Evolutionary conservation across 2,888 invertebrate species (phyloP).

Genomic region (Monopis laevigella): DNA sequence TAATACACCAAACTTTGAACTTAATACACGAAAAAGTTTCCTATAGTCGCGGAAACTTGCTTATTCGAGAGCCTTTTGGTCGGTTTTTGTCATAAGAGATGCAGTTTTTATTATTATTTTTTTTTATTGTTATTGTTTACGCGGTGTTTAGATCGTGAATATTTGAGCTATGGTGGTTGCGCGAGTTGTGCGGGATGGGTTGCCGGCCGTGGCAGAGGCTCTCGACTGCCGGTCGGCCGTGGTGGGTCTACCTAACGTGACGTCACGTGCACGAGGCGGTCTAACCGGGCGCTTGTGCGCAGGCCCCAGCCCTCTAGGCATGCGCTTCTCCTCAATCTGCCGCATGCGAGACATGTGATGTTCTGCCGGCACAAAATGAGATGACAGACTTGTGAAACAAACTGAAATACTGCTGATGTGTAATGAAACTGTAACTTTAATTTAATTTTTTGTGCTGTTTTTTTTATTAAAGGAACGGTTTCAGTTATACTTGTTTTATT

Average conservation of each 20-base stretch:
- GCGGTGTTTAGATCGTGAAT: constrained; percentile 22
- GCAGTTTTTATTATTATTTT: constrained; percentile 14
- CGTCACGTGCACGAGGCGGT: constrained; percentile 20
- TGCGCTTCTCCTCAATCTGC: constrained; percentile 27
- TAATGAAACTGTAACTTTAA: too few species aligned
- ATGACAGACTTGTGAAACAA: too few species aligned
- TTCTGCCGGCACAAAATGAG: background rate
- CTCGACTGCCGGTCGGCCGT: constrained; percentile 18
- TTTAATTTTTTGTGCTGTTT: too few species aligned
- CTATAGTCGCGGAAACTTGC: background rate
- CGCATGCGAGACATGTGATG: constrained; percentile 22
- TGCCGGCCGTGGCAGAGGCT: constrained; percentile 22
- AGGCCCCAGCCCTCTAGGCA: constrained; percentile 28
- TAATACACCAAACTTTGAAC: constrained; percentile 38
- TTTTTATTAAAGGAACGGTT: background rate
- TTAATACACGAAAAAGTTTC: constrained; percentile 14
- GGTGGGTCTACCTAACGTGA: constrained; percentile 23
- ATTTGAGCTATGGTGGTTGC: constrained; percentile 5
- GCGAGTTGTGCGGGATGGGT: constrained; percentile 9
- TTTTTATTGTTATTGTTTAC: constrained; percentile 48
- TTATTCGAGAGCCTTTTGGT: constrained; percentile 1
- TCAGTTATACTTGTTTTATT: background rate
- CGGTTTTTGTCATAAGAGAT: background rate
- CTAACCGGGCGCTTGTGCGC: constrained; percentile 26
- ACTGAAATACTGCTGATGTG: too few species aligned